Evolutionary conservation across 2,888 invertebrate genomes (phyloP).

Genomic region (Mimumesa dahlbomi): DNA sequence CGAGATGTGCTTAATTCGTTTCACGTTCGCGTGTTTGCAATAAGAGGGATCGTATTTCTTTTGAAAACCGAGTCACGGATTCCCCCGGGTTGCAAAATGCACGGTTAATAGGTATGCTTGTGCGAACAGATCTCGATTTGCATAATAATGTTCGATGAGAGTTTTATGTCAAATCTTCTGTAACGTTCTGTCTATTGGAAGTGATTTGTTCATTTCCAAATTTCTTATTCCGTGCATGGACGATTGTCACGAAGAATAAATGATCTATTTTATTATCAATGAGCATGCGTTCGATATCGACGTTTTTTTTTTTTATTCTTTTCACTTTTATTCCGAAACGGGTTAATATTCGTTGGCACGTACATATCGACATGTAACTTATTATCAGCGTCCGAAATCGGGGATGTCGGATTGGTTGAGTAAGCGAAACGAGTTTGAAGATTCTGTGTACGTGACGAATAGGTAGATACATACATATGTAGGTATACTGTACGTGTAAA

Average conservation of each 20-base stretch:
- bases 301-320: too few species aligned
- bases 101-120: not conserved
- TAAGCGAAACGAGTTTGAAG: not conserved
- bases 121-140: not conserved
- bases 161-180: not conserved
- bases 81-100: conserved; percentile 44
- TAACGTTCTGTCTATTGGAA: too few species aligned
- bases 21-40: conserved; percentile 23
- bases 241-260: too few species aligned
- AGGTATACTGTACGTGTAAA: not conserved
- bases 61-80: conserved; percentile 49
- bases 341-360: too few species aligned
- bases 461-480: too few species aligned
- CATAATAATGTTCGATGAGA: conserved; percentile 7
- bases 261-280: too few species aligned
- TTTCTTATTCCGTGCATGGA: too few species aligned
- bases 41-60: conserved; percentile 7
- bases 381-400: too few species aligned
- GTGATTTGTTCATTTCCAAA: too few species aligned
- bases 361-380: too few species aligned
- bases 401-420: not conserved
- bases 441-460: not conserved
- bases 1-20: conserved; percentile 40
- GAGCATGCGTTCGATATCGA: too few species aligned
- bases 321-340: too few species aligned